phyloP scores from a whole-genome alignment of 1,140 invertebrate species.

The Cotesia vestalis region DNA sequence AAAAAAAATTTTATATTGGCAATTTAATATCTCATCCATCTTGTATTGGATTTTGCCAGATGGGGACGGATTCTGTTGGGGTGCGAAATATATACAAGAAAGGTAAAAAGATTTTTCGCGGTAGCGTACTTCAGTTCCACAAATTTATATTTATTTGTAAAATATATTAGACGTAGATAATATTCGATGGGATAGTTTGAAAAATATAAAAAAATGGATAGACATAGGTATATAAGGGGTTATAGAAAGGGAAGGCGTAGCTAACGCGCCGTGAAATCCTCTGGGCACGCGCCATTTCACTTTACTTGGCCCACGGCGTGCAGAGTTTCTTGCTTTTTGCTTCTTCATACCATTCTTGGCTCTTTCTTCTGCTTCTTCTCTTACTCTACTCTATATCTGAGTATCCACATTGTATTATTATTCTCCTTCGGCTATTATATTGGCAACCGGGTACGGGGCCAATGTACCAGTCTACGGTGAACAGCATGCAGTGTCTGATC shows the following conservation, averaged over 20 bases:
- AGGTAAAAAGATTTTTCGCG: neutral
- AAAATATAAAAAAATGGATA: slow-evolving; percentile 1
- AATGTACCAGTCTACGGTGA: too few relatives aligned
- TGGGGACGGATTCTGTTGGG: slow-evolving; percentile 9
- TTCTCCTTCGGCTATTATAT: too few relatives aligned
- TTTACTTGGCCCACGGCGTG: slow-evolving; percentile 44
- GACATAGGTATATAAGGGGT: slow-evolving; percentile 2
- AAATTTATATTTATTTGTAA: too few relatives aligned
- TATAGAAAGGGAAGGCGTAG: slow-evolving; percentile 28
- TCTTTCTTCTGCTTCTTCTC: neutral
- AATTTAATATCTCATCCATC: slow-evolving; percentile 21
- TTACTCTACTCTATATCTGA: slow-evolving; percentile 1
- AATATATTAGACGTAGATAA: too few relatives aligned
- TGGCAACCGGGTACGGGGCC: too few relatives aligned
- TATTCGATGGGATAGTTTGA: neutral
- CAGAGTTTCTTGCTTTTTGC: slow-evolving; percentile 29
- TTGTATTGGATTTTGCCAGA: slow-evolving; percentile 10
- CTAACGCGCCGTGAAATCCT: slow-evolving; percentile 47
- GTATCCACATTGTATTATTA: too few relatives aligned
- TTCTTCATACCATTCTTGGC: neutral
- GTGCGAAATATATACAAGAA: neutral
- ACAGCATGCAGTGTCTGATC: too few relatives aligned
- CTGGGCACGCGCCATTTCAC: slow-evolving; percentile 48
- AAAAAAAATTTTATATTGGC: slow-evolving; percentile 26
- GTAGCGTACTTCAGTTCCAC: too few relatives aligned